Conservation (phyloP, 2,113 vertebrate genomes). For the Petrocephalus microphthalmus region DNA sequence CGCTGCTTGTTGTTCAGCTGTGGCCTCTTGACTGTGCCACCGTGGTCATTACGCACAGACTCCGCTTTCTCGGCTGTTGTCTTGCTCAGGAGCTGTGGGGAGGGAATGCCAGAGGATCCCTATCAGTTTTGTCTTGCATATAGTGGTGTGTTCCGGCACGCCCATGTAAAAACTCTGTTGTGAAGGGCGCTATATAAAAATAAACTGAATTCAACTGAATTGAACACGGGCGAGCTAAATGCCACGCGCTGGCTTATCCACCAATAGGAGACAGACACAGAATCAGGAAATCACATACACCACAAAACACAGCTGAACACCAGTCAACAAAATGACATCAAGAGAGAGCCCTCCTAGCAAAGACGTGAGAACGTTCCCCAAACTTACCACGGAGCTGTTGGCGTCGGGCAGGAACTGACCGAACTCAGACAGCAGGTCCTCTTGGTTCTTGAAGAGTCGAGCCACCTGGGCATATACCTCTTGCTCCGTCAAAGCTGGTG, state of each 20-base stretch:
- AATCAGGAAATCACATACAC: not conserved
- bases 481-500: slow-evolving; percentile 88
- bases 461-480: slow-evolving; percentile 97
- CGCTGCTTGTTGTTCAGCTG: slow-evolving; percentile 90
- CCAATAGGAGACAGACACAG: not conserved
- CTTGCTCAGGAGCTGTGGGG: slow-evolving; percentile 78
- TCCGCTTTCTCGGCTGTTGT: slow-evolving; percentile 88
- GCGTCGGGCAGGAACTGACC: slow-evolving; percentile 96
- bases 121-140: too few species aligned
- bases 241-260: not conserved
- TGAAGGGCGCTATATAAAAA: too few species aligned
- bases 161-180: too few species aligned
- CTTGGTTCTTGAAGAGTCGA: slow-evolving; percentile 96
- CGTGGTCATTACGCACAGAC: slow-evolving; percentile 91
- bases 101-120: not conserved
- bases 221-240: not conserved
- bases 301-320: not conserved
- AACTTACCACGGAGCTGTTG: slow-evolving; percentile 87
- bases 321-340: not conserved
- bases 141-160: too few species aligned
- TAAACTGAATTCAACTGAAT: too few species aligned
- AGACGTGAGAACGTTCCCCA: not conserved
- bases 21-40: slow-evolving; percentile 90
- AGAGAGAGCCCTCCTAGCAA: not conserved
- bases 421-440: slow-evolving; percentile 93